Conservation (phyloP, 1,140 invertebrate genomes). For the Philotrypesis tridentata region DNA sequence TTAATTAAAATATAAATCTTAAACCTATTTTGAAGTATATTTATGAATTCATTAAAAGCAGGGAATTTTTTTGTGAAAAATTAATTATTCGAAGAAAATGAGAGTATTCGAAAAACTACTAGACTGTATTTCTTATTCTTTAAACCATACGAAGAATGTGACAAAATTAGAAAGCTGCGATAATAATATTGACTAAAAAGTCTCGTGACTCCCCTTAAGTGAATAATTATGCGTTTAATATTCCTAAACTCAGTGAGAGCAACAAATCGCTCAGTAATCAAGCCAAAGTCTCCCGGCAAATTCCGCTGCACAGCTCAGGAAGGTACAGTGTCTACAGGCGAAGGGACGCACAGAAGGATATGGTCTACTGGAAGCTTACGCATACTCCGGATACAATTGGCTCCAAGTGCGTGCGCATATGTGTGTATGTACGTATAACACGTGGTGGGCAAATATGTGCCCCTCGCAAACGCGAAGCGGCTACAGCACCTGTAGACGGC, state of each 20-base stretch:
- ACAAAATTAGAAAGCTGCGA: no score
- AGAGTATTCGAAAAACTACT: no score
- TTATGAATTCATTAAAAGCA: no score
- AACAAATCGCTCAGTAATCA: no score
- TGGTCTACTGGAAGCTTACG: neutral
- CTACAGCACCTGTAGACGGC: neutral
- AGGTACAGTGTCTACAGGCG: neutral
- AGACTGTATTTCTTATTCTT: no score
- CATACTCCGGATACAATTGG: neutral
- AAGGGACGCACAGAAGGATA: neutral
- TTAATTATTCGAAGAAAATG: no score
- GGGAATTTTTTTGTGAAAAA: no score
- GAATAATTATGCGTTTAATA: neutral
- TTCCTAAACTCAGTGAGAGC: neutral
- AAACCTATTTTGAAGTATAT: no score
- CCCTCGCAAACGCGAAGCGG: neutral
- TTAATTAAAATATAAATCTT: no score
- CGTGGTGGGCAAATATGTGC: neutral
- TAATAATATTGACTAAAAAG: no score
- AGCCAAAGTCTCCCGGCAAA: neutral
- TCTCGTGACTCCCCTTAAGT: no score
- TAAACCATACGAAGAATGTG: no score
- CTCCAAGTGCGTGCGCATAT: neutral
- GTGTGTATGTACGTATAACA: neutral
- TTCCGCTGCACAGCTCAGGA: neutral